Percentiles rank a stretch among this genome's conserved stretches.
Evolutionary conservation across 2,888 invertebrate species (phyloP).

Genomic region (Lasius platythorax): DNA sequence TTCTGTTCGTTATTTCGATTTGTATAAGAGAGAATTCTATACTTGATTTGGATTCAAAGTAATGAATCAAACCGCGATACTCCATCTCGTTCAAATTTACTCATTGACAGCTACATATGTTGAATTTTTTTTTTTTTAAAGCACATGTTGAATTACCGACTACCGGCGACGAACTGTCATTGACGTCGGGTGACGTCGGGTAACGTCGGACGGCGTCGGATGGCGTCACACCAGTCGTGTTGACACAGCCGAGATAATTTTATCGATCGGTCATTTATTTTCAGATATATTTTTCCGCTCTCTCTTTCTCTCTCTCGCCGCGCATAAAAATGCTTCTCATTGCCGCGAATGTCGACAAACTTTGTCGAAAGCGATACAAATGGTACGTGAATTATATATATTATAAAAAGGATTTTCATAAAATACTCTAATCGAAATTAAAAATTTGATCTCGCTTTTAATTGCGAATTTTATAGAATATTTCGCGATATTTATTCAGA

Average conservation of each 20-base stretch:
- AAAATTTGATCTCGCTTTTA: background rate
- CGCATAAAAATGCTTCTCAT: background rate
- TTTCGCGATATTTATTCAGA: background rate
- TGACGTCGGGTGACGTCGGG: background rate
- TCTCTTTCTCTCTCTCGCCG: background rate
- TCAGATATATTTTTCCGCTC: slow-evolving; percentile 7
- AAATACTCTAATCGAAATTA: background rate
- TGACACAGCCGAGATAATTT: slow-evolving; percentile 22
- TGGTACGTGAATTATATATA: background rate
- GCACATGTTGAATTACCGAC: slow-evolving; percentile 12
- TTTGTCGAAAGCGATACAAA: background rate
- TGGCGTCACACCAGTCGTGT: background rate
- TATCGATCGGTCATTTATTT: slow-evolving; percentile 35
- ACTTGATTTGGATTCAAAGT: background rate
- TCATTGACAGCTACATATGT: background rate
- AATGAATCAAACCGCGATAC: background rate
- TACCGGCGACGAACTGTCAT: background rate
- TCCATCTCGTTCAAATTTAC: background rate
- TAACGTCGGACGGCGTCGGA: background rate
- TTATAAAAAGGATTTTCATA: slow-evolving; percentile 1
- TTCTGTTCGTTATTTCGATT: background rate
- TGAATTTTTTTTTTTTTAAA: background rate
- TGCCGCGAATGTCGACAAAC: background rate
- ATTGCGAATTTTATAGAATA: background rate
- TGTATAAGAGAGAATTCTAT: background rate